Evolutionary conservation across 2,888 invertebrate species (phyloP), one percentile per base, ranked within the genome.

Genomic region (Gerris lacustris): DNA sequence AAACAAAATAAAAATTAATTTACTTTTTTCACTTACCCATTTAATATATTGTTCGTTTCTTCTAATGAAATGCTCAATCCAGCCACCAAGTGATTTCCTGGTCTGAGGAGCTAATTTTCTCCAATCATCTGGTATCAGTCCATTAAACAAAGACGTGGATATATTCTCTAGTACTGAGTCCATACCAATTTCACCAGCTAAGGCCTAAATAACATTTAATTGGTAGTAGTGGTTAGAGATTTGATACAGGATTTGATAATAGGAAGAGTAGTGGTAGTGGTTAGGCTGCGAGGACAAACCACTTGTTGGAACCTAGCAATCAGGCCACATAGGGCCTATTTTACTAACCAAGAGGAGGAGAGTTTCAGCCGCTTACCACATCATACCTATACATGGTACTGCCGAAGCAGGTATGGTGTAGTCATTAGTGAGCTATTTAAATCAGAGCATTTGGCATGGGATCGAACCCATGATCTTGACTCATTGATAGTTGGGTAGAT

Each of bases 121-220:
- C 96, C 96, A 96, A 74, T 86, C 87, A 43, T 79, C 79, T 7
- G 96, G 95, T 77, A 96, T 82, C 76, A 88, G 87, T 6, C 94
- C 94, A 80, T 94, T 94, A 82, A 88, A 94, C 76, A 96, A 82
- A 11, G 91, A 87, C 79, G 86, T 86, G 0, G 92, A 87, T 45
- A 95, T 88, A 79, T 89, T 91, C 80, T 96, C 95, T 73, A 95
- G 81, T 66, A 88, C 83, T 31, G 86, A 85, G 80, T 94, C 93
- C 94, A 96, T 94, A 68, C 94, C 94, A 76, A 94, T 92, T 83
- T 95, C 94, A 47, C 96, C 96, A 5, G 90, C 89, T 71, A 96
- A 82, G 0, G 94, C 95, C 85, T 87, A 77, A 6, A 76, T 66
- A 72, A 63, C 45, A 55, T 11, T 11, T 4, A 11, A 15, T 55